Conservation (phyloP, 2,888 invertebrate genomes). For the Metallyticus violacea region DNA sequence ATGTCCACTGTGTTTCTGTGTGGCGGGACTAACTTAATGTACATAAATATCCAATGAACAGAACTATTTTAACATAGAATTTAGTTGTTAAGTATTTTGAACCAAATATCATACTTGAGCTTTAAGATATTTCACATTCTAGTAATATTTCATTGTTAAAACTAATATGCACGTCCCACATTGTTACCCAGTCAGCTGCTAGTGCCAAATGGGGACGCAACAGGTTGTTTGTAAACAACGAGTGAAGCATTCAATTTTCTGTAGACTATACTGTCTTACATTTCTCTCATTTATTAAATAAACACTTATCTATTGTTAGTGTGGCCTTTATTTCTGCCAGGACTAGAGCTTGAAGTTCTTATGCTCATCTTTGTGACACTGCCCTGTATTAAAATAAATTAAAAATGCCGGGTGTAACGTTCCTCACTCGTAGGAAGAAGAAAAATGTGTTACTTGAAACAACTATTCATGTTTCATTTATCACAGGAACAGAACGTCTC, state of each 20-base stretch:
- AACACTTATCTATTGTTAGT: neutral
- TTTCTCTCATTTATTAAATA: neutral
- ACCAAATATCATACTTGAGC: neutral
- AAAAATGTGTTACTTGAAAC: too few relatives aligned
- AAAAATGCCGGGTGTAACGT: too few relatives aligned
- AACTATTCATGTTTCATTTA: too few relatives aligned
- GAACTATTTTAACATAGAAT: neutral
- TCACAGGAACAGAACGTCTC: too few relatives aligned
- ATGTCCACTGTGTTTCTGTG: neutral
- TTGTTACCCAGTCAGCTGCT: neutral
- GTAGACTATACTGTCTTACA: neutral
- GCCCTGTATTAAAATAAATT: too few relatives aligned
- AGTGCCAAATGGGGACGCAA: neutral
- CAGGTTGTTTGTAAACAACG: neutral
- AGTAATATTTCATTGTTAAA: neutral
- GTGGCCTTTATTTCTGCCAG: neutral
- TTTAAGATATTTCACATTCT: neutral
- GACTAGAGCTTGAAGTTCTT: too few relatives aligned
- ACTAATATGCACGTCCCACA: neutral
- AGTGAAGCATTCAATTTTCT: neutral
- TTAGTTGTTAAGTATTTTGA: neutral
- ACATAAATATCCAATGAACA: neutral
- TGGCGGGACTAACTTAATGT: neutral
- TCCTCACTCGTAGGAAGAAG: too few relatives aligned
- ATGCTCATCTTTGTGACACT: too few relatives aligned